Percentiles rank a stretch among this genome's conserved stretches.
These are phyloP conservation scores for Biston stratarius DNA, from an alignment of 2,888 invertebrate species.

Conservation along the genomic window DNA sequence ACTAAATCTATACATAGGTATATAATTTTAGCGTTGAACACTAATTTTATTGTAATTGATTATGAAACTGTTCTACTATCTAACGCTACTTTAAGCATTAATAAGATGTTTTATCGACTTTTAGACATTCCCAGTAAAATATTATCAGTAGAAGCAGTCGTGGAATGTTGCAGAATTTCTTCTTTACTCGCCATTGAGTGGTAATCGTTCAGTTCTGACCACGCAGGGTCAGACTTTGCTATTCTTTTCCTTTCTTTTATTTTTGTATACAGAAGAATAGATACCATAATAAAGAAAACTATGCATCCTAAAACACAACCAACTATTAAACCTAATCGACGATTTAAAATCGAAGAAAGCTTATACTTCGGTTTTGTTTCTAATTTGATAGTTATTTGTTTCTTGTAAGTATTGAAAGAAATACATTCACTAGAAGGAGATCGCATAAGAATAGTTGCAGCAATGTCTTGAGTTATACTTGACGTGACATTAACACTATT, in stretches of 20 bases:
- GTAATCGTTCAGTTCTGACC: slow-evolving; percentile 83
- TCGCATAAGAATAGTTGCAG: slow-evolving; percentile 70
- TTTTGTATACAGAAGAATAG: slow-evolving; percentile 78
- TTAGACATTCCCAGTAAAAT: slow-evolving; percentile 81
- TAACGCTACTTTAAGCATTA: slow-evolving; percentile 61
- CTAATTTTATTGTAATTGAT: slow-evolving; percentile 28
- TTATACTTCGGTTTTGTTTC: slow-evolving; percentile 68
- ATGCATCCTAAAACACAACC: slow-evolving; percentile 79
- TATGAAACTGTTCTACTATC: slow-evolving; percentile 39
- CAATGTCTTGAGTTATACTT: slow-evolving; percentile 70
- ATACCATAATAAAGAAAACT: slow-evolving; percentile 81
- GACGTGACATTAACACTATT: slow-evolving; percentile 64
- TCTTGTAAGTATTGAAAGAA: slow-evolving; percentile 76
- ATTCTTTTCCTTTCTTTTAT: slow-evolving; percentile 81
- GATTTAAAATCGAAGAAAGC: slow-evolving; percentile 69
- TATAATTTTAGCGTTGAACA: slow-evolving; percentile 23
- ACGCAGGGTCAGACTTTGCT: slow-evolving; percentile 78
- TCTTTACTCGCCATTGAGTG: slow-evolving; percentile 82
- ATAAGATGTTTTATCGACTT: slow-evolving; percentile 68
- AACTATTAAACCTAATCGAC: slow-evolving; percentile 79
- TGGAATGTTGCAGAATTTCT: slow-evolving; percentile 77
- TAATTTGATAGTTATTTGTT: slow-evolving; percentile 60
- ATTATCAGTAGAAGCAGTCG: slow-evolving; percentile 80
- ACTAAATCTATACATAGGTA: background rate
- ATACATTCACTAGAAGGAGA: slow-evolving; percentile 80